A percentile compares a stretch with the other conserved stretches of the same genome.
These are phyloP conservation scores for Drosophila takahashii DNA, from an alignment of 1,140 invertebrate genomes.

Conservation along the genomic window DNA sequence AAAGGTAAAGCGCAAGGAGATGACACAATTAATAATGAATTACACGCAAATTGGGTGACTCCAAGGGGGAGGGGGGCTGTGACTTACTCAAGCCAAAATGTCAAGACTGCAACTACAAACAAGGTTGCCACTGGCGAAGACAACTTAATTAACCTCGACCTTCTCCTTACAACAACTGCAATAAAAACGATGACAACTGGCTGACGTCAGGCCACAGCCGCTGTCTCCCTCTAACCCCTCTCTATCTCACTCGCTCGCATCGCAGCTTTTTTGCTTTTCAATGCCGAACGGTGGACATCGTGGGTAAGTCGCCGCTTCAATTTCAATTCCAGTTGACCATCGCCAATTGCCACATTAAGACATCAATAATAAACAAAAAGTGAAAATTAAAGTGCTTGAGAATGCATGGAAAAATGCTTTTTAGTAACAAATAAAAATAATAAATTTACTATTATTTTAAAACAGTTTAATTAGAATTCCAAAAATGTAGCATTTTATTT, in stretches of 20 bases:
- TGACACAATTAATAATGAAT: conserved; percentile 76
- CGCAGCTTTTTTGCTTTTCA: conserved; percentile 37
- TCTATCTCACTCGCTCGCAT: conserved; percentile 7
- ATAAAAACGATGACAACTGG: conserved; percentile 32
- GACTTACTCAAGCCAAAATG: conserved; percentile 57
- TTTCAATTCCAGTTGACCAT: conserved; percentile 68
- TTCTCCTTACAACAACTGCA: conserved; percentile 58
- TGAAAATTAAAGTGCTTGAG: conserved; percentile 25
- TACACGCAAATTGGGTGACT: neutral
- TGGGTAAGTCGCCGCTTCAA: conserved; percentile 36
- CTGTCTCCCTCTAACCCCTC: neutral
- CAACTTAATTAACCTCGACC: conserved; percentile 84
- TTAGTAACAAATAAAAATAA: too few relatives aligned
- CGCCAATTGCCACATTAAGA: conserved; percentile 70
- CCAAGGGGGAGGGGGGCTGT: neutral
- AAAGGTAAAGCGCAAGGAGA: conserved; percentile 7
- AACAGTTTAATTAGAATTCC: too few relatives aligned
- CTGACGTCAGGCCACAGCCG: conserved; percentile 63
- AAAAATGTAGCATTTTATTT: too few relatives aligned
- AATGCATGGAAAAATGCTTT: too few relatives aligned
- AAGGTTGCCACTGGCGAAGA: conserved; percentile 71
- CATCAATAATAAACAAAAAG: conserved; percentile 64
- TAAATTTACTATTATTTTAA: too few relatives aligned
- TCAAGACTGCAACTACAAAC: conserved; percentile 70
- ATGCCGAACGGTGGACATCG: conserved; percentile 45